A percentile compares a stretch with the other conserved stretches of the same genome.
Evolutionary conservation across 2,797 vertebrate species (phyloP).

Genomic region (Gymnopithys bicolor): DNA sequence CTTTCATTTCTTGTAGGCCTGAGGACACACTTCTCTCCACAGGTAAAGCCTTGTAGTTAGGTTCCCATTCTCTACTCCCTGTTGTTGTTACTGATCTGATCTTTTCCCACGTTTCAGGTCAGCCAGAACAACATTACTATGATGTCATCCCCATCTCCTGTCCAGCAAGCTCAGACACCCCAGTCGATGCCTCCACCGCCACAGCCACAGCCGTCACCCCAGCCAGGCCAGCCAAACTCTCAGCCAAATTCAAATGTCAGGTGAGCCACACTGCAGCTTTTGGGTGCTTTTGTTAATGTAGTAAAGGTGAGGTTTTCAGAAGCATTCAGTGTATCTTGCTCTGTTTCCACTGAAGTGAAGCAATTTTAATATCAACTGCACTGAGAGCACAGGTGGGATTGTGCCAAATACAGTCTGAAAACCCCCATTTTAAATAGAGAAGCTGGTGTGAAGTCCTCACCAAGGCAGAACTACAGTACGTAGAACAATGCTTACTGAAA

Average conservation of each 20-base stretch:
- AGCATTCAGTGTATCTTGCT: not conserved
- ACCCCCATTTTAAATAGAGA: not conserved
- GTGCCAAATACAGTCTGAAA: not conserved
- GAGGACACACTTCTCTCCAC: not conserved
- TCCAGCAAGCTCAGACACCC: conserved; percentile 88
- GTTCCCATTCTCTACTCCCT: not conserved
- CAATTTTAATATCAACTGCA: not conserved
- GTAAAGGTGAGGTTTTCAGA: not conserved
- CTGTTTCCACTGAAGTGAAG: not conserved
- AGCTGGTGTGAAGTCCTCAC: not conserved
- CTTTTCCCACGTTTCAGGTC: conserved; percentile 73
- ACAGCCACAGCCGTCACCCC: conserved; percentile 90
- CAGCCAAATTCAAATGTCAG: conserved; percentile 93
- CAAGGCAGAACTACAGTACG: not conserved
- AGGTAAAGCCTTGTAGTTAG: conserved; percentile 28
- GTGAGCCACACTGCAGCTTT: conserved; percentile 49
- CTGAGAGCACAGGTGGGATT: not conserved
- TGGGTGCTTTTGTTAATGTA: not conserved
- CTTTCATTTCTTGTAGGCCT: conserved; percentile 18
- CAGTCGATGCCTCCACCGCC: conserved; percentile 94
- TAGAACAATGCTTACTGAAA: not conserved
- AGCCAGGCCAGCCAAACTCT: conserved; percentile 86
- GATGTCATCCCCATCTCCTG: conserved; percentile 93
- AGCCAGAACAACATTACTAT: conserved; percentile 82
- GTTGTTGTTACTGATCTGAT: not conserved